Base-by-base conservation (phyloP, 1,140 invertebrate genomes). In the Tetragnatha versicolor region DNA sequence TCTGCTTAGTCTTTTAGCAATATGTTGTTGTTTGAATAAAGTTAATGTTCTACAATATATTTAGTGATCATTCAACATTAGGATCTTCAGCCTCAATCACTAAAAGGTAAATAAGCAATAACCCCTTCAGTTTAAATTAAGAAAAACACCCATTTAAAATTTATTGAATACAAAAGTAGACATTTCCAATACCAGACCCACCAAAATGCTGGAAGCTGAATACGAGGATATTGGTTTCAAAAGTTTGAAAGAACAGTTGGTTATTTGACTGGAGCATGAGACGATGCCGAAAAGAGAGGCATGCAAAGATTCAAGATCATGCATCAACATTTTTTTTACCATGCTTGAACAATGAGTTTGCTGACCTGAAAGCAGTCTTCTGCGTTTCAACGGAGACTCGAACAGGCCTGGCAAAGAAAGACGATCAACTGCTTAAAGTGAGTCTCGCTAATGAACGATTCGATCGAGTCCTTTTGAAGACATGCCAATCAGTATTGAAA, bases 131-230 rank as follows among this genome's bases (percentile, higher is more conserved):
- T n/a, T 17, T 47, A 47, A 17, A 47, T 17, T 17, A 17, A 2
- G 20, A 47, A 12, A 2, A 47, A 47, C 1, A 47, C 20, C 12
- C 42, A 47, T 47, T 47, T 10, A 25, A 29, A 29, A 22, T 5
- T 58, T 58, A 58, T 45, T 45, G 42, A 45, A 10, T 45, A 45
- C n/a, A n/a, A n/a, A 17, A 5, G 27, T 22, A 20, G 2, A 51
- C 27, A 51, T 51, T 51, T 5, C 1, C 20, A 73, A 42, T 17
- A 63, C 25, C 14, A 39, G 3, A 73, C 73, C 73, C 73, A 77
- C 60, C 73, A 66, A 77, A 77, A 77, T 77, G 25, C 60, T 77
- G 73, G 73, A 77, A 77, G 73, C 73, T 77, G 73, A 73, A 61
- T 20, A 51, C n/a, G n/a, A n/a, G n/a, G n/a, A 51, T 12, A 49